A percentile compares a stretch with the other conserved stretches of the same genome.
Conservation (phyloP, 2,113 vertebrate species). For the Lichenostomus cassidix region DNA sequence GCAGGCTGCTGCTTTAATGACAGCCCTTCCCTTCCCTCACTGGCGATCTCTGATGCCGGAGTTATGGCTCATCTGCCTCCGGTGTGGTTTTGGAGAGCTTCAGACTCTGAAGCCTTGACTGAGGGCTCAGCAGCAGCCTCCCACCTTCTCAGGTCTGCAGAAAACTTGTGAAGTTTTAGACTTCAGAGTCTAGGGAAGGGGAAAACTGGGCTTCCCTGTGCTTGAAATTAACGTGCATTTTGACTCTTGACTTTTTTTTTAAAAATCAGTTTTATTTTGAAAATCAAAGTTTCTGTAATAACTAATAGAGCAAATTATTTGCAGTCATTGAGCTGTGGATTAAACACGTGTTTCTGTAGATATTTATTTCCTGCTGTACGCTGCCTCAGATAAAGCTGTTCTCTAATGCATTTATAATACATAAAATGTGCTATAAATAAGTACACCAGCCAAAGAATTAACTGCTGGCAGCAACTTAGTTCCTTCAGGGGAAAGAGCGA, state of each 20-base stretch:
- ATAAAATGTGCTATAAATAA: slow-evolving; percentile 34
- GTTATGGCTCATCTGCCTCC: background rate
- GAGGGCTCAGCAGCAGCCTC: background rate
- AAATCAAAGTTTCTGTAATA: background rate
- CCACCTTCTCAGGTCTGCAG: background rate
- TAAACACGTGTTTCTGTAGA: background rate
- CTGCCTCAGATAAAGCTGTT: background rate
- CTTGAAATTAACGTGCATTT: background rate
- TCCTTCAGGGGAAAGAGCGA: background rate
- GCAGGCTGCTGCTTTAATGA: background rate
- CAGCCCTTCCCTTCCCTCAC: background rate
- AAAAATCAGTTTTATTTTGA: background rate
- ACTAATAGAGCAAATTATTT: background rate
- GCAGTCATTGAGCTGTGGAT: background rate
- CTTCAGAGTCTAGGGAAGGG: background rate
- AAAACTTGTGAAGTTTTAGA: background rate
- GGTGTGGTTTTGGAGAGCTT: background rate
- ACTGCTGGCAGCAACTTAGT: slow-evolving; percentile 16
- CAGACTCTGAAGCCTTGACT: background rate
- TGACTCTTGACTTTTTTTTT: background rate
- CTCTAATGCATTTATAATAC: background rate
- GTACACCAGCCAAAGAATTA: background rate
- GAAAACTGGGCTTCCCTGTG: background rate
- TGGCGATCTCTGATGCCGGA: background rate
- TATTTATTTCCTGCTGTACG: slow-evolving; percentile 1